Base-by-base conservation (phyloP, 2,113 vertebrate species). In the Paracanthobrama guichenoti region DNA sequence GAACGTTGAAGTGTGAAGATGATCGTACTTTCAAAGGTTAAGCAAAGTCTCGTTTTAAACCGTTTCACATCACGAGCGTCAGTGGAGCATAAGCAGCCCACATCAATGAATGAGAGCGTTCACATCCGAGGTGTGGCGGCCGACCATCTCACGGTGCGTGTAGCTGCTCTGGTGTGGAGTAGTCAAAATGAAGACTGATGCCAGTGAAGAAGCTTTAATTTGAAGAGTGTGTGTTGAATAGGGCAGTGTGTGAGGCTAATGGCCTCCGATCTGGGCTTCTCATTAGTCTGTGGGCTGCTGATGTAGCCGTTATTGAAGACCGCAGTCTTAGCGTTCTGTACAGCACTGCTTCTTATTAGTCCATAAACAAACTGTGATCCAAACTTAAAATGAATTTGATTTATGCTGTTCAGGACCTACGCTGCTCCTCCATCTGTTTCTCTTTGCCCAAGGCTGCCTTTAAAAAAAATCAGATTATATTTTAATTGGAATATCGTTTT, bases 261-360 rank as follows among this genome's bases (percentile, higher is more conserved):
- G 66, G 66, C 10, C 66, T 42, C 39, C 42, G 28, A 31, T 77
- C 59, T 44, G 22, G n/a, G 2, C 44, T 76, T 48, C 73, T 84
- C 75, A 84, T 64, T 67, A 77, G 39, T 42, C 46, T 24, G 75
- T 26, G 46, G 42, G 14, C 20, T 71, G 87, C 84, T 86, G 88
- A 84, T 88, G 87, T 69, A 71, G 81, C 72, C 35, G 28, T 85
- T 88, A 89, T 86, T 87, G 87, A 90, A 83, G 78, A 85, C 35
- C 79, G 35, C 72, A 80, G 28, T 57, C 39, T 55, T 69, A 60
- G 71, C 48, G 24, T 48, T 84, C 78, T 77, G 50, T 88, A 79
- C 72, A 55, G 72, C 77, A 79, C 39, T 77, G 66, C 79, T 88
- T 78, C 66, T 86, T 88, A 85, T 71, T 62, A 67, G 73, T 72